A percentile compares a stretch with the other conserved stretches of the same genome.
Conservation (phyloP, 2,888 invertebrate species). For the Tetrapedia diversipes region DNA sequence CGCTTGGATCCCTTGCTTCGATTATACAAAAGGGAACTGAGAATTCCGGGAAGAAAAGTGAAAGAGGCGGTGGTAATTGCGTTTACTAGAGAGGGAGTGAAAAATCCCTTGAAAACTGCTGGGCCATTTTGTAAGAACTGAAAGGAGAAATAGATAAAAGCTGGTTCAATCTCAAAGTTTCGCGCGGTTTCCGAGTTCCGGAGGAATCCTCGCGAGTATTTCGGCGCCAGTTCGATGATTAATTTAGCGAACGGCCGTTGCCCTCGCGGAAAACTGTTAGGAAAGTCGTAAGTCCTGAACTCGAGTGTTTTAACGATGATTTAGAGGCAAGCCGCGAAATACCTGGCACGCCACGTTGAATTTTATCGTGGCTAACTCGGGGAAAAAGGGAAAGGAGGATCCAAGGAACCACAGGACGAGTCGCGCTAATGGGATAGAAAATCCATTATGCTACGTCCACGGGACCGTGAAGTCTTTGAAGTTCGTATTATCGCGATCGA, state of each 20-base stretch:
- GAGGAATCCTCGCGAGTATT: conserved; percentile 44
- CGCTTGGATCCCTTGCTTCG: not conserved
- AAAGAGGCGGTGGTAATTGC: not conserved
- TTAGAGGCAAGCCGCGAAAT: conserved; percentile 45
- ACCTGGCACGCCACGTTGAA: conserved; percentile 16
- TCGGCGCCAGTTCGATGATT: conserved; percentile 56
- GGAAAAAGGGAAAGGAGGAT: not conserved
- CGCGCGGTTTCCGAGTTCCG: conserved; percentile 6
- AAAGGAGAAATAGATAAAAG: conserved; percentile 46
- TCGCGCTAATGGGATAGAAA: conserved; percentile 49
- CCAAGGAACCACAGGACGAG: not conserved
- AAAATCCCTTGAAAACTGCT: conserved; percentile 33
- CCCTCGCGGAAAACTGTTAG: conserved; percentile 42
- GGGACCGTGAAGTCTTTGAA: conserved; percentile 8
- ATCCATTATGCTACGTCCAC: conserved; percentile 24
- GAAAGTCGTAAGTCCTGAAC: conserved; percentile 45
- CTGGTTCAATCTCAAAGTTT: conserved; percentile 58
- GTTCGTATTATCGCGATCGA: conserved; percentile 15
- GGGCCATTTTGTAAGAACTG: conserved; percentile 20
- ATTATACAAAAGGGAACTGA: not conserved
- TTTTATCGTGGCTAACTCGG: not conserved
- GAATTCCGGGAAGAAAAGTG: not conserved
- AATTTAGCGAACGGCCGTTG: conserved; percentile 43
- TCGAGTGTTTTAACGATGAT: conserved; percentile 60
- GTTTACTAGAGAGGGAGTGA: not conserved